A percentile compares a stretch with the other conserved stretches of the same genome.
Evolutionary conservation across 2,113 vertebrate genomes (phyloP).

Genomic region (Poecile atricapillus): DNA sequence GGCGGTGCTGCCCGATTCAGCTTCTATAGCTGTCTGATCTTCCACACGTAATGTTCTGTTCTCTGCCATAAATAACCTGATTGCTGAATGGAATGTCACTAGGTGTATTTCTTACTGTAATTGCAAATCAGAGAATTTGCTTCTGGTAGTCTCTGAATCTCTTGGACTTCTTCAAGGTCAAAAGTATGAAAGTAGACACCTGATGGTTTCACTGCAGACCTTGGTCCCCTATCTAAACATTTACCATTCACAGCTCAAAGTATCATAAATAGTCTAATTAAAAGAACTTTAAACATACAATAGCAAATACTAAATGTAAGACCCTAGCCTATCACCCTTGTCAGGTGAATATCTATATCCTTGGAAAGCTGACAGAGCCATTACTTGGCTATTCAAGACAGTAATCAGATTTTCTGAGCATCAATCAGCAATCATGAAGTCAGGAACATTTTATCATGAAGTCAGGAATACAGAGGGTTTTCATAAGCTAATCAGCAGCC

Average conservation of each 20-base stretch:
- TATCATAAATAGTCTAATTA: neutral
- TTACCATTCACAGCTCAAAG: neutral
- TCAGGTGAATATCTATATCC: slow-evolving; percentile 65
- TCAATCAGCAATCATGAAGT: slow-evolving; percentile 76
- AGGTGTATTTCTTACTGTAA: neutral
- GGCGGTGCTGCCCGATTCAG: too few relatives aligned
- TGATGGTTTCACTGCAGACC: neutral
- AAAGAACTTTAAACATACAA: neutral
- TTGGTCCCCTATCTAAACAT: neutral
- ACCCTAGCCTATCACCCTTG: slow-evolving; percentile 16
- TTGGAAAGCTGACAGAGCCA: slow-evolving; percentile 69
- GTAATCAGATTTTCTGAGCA: slow-evolving; percentile 76
- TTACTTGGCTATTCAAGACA: slow-evolving; percentile 73
- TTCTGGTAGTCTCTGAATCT: neutral
- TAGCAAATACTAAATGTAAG: slow-evolving; percentile 15
- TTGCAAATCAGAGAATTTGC: neutral
- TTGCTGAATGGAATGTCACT: neutral
- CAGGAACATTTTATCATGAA: slow-evolving; percentile 73
- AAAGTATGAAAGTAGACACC: neutral
- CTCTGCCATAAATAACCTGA: neutral
- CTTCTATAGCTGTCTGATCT: too few relatives aligned
- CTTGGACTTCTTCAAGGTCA: neutral
- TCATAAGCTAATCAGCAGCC: slow-evolving; percentile 78
- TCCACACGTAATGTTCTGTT: neutral
- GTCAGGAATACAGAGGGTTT: slow-evolving; percentile 74